Evolutionary conservation across 2,888 invertebrate species (phyloP), one percentile per base, ranked within the genome.

Genomic region (Dynastes maya): DNA sequence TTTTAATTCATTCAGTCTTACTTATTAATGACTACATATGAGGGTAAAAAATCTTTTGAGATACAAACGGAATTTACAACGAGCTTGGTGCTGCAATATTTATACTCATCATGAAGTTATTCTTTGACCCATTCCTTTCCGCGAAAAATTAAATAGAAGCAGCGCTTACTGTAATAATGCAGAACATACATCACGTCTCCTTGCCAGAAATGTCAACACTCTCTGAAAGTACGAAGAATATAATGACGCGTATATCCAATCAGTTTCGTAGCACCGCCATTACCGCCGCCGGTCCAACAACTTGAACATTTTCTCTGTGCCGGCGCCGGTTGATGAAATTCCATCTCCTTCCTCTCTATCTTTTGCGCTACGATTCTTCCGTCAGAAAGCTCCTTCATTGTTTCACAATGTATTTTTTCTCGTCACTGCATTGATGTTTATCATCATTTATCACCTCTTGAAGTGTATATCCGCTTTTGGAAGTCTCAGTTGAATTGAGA

Each of bases 211-310:
- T 51, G 32, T 70, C 68, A 70, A 70, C 68, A 51, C 13, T 11
- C 68, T 51, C 53, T 70, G 53, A 70, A 53, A 70, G 29, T 51
- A 53, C 68, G 29, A 70, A 51, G 53, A 51, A 70, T 70, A 53
- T 53, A 70, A 51, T 70, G 68, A 51, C 68, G 51, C n/a, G 49
- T 70, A 53, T 70, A 70, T 29, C 68, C 53, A 70, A 70, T 70
- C 51, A 70, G 51, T 70, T 51, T 67, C 2, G 45, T 67, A 67
- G 22, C 55, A 22, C 9, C 22, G 22, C 65, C 40, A 40, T 40
- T 67, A 22, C 22, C 22, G 45, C 65, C 22, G 65, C n/a, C 45
- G 45, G 55, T 58, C 22, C 22, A 58, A 67, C 65, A 45, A 67
- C 65, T 67, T 40, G 40, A 64, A 40, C 13, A 16, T 16, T 53